Evolutionary conservation across 2,113 vertebrate species (phyloP), one percentile per base, ranked within the genome.

Genomic region (Perognathus longimembris): DNA sequence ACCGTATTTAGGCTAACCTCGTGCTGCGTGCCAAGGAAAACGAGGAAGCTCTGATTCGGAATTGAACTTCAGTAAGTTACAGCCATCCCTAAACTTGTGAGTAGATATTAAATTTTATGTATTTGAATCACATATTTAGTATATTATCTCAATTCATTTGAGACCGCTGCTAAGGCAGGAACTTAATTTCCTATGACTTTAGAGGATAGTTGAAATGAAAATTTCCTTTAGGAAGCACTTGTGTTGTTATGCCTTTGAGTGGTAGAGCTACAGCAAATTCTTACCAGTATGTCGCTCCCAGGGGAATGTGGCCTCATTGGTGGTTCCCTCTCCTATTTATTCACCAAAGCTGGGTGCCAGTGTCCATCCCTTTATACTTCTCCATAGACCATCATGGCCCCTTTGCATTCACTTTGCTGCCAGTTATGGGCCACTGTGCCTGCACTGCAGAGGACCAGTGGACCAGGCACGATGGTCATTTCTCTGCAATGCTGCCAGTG

Each of bases 121-220:
- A 78, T 83, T 88, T 67, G 28, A 64, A 45, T 84, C 88, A 54
- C 22, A 38, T 57, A 76, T 50, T 82, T 12, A 54, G 0, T 32
- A 22, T 95, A 57, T 71, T 85, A 61, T 61, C 66, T 82, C 90
- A 94, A 90, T 50, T 63, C n/a, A 67, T 38, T 67, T 50, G 76
- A 80, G 32, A 90, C 21, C 24, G 67, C 12, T 84, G 57, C 45
- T 78, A 26, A 45, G 28, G 63, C 18, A 86, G 67, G 93, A 92
- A 71, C 11, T 87, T 94, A 42, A 84, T 85, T 66, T 92, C 9
- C n/a, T 54, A 15, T 42, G 80, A 77, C 67, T 57, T 45, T 24
- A 75, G 32, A 66, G 9, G 28, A 85, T 54, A 75, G 71, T 88
- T 71, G 76, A 78, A 89, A 61, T 40, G 42, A 66, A 89, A 79